Evolutionary conservation across 2,113 vertebrate genomes (phyloP).

Genomic region (Poeciliopsis turrubarensis): DNA sequence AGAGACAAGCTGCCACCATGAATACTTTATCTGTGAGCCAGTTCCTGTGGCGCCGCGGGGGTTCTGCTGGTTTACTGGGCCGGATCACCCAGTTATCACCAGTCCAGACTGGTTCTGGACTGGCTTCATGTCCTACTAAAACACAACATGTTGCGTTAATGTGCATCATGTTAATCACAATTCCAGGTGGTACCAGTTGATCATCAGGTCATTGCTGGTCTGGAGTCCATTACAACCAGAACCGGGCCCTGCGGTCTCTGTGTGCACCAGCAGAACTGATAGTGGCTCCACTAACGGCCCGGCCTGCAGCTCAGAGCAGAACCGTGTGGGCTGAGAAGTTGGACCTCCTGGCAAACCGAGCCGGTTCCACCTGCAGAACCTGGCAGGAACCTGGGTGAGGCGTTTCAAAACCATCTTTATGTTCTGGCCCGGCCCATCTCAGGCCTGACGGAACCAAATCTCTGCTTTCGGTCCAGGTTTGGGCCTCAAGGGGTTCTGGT

Average conservation of each 20-base stretch:
- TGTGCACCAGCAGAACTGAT: neutral
- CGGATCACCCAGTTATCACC: slow-evolving; percentile 50
- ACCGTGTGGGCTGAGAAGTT: slow-evolving; percentile 67
- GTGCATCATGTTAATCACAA: too few species aligned
- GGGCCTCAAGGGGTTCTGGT: neutral
- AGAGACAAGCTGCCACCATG: slow-evolving; percentile 43
- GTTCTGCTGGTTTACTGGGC: slow-evolving; percentile 51
- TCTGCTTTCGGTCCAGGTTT: neutral
- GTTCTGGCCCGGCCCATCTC: slow-evolving; percentile 14
- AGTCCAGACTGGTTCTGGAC: too few species aligned
- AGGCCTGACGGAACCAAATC: neutral
- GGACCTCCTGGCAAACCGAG: slow-evolving; percentile 52
- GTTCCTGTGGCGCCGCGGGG: slow-evolving; percentile 59
- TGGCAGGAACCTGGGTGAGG: slow-evolving; percentile 43
- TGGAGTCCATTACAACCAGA: neutral
- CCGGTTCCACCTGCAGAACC: slow-evolving; percentile 33
- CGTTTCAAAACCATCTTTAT: slow-evolving; percentile 44
- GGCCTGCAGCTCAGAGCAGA: slow-evolving; percentile 59
- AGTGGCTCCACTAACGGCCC: slow-evolving; percentile 70
- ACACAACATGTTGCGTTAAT: too few species aligned
- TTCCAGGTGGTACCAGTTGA: too few species aligned
- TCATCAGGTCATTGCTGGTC: too few species aligned
- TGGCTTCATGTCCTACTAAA: too few species aligned
- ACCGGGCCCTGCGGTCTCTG: slow-evolving; percentile 7
- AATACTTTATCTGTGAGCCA: slow-evolving; percentile 73